Conservation (phyloP, 2,888 invertebrate genomes). For the Diadegma fenestrale region DNA sequence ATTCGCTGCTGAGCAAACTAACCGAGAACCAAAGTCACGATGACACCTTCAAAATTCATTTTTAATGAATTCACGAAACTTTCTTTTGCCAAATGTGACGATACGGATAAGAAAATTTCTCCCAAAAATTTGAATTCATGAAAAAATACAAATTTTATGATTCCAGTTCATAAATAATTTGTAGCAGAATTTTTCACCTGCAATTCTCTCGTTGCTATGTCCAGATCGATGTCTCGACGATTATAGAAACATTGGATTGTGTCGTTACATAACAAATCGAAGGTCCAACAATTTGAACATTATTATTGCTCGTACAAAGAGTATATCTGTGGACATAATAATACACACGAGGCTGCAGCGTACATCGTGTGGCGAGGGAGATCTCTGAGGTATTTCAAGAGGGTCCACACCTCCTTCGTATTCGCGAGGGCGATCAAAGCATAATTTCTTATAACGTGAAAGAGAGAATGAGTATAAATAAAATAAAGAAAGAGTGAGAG, state of each 20-base stretch:
- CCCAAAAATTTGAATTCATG: too few species aligned
- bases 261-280: conserved; percentile 39
- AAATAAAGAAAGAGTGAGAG: conserved; percentile 30
- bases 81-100: not conserved
- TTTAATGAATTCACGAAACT: too few species aligned
- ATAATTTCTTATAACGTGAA: conserved; percentile 28
- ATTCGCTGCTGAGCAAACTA: not conserved
- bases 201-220: not conserved
- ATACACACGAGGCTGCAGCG: conserved; percentile 31
- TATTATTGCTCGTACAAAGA: not conserved
- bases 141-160: not conserved
- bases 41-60: not conserved
- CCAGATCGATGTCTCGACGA: conserved; percentile 24
- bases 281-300: conserved; percentile 35
- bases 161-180: not conserved
- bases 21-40: not conserved
- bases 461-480: conserved; percentile 19
- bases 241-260: conserved; percentile 42
- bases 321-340: not conserved
- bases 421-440: conserved; percentile 52
- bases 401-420: conserved; percentile 74
- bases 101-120: too few species aligned
- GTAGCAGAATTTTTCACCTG: not conserved
- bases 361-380: conserved; percentile 58
- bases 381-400: conserved; percentile 74